Evolutionary conservation across 2,113 vertebrate species (phyloP).

Genomic region (Paramisgurnus dabryanus): DNA sequence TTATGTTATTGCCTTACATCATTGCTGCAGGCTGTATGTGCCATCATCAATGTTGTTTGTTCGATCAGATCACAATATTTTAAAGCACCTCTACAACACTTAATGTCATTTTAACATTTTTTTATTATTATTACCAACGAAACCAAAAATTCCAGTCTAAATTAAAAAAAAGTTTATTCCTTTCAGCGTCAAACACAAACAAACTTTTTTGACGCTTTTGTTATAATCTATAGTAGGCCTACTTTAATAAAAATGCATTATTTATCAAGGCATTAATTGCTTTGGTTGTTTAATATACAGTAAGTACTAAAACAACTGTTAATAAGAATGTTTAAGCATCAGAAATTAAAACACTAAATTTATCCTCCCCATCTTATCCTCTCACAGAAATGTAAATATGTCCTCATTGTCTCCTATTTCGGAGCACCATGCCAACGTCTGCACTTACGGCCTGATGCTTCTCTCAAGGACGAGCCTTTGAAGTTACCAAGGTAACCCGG

Average conservation of each 20-base stretch:
- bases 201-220: not conserved
- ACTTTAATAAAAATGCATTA: too few species aligned
- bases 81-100: not conserved
- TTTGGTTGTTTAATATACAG: too few species aligned
- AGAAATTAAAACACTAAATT: too few species aligned
- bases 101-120: not conserved
- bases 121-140: not conserved
- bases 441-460: slow-evolving; percentile 11
- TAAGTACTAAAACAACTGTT: too few species aligned
- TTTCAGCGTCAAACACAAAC: not conserved
- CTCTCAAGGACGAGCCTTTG: slow-evolving; percentile 41
- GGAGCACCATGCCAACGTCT: not conserved
- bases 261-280: too few species aligned
- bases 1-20: slow-evolving; percentile 1
- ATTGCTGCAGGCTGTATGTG: not conserved
- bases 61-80: not conserved
- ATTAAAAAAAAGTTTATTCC: not conserved
- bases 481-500: slow-evolving; percentile 38
- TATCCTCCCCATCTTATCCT: too few species aligned
- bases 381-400: slow-evolving; percentile 1
- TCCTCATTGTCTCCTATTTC: slow-evolving; percentile 5
- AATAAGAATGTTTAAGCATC: too few species aligned
- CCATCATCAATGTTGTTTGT: not conserved
- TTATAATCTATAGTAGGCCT: too few species aligned
- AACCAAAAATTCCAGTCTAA: not conserved